A percentile compares a stretch with the other conserved stretches of the same genome.
These are phyloP conservation scores for Onthophagus sagittarius DNA, from an alignment of 2,888 invertebrate genomes.

Conservation along the genomic window DNA sequence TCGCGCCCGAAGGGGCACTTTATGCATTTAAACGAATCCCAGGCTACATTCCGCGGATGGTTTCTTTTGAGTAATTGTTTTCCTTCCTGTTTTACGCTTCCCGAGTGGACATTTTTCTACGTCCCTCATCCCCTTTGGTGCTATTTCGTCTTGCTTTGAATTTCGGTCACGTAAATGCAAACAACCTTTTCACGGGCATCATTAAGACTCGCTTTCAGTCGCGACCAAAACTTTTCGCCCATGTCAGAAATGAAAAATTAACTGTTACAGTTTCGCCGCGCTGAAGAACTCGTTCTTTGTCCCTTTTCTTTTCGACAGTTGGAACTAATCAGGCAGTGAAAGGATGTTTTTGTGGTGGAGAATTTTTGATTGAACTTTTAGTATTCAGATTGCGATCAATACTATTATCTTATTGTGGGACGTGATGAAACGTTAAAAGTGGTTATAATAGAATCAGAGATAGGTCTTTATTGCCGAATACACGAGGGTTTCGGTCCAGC, in stretches of 20 bases:
- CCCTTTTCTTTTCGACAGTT: neutral
- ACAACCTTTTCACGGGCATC: neutral
- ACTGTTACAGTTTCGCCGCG: neutral
- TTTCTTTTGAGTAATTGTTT: slow-evolving; percentile 9
- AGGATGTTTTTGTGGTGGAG: neutral
- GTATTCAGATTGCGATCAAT: neutral
- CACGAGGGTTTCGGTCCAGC: neutral
- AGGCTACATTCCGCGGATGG: slow-evolving; percentile 4
- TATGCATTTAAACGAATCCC: slow-evolving; percentile 9
- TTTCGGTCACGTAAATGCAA: neutral
- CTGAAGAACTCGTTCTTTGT: neutral
- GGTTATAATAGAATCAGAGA: neutral
- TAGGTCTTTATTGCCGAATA: neutral
- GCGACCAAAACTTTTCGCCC: neutral
- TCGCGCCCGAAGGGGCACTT: neutral
- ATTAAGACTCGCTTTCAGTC: neutral
- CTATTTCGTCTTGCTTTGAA: neutral
- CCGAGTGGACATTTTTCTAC: neutral
- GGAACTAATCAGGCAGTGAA: neutral
- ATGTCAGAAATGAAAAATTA: neutral
- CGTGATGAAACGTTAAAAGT: neutral
- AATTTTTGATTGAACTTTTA: no score
- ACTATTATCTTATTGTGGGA: neutral
- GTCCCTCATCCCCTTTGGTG: neutral
- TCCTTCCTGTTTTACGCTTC: slow-evolving; percentile 1